Base-by-base conservation (phyloP, 1,140 invertebrate genomes). In the Pseudomyrmex dendroicus region DNA sequence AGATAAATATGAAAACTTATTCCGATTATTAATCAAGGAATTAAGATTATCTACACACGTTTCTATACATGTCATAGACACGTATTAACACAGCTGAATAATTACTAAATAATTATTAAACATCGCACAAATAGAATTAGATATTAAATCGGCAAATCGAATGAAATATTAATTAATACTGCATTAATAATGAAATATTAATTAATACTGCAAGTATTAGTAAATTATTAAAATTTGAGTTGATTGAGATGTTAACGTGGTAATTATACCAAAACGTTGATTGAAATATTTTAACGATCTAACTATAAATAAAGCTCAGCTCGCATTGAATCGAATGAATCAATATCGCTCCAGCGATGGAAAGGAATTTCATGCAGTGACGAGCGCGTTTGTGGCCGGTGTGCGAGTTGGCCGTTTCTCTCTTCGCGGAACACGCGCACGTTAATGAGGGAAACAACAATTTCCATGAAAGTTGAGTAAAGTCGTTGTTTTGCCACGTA, bases 391-490 rank as follows among this genome's bases (percentile, higher is more conserved):
- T 73, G 70, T 25, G 54, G 35, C 12, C 13, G 17, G n/a, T 56
- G 44, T 15, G 17, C 35, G 72, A 12, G 3, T 17, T 20, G 57
- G 35, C 63, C n/a, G n/a, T 61, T 76, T 56, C 50, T 66, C 46
- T 50, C 46, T 83, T 83, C 82, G 59, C 73, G 73, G 62, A 83
- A 67, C 44, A 17, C 17, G 50, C 59, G 48, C 50, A 15, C 50
- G 72, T 76, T 83, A 83, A 83, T 46, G 35, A 83, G 72, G 20
- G 48, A 83, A 76, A 64, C 72, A 74, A 64, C 52, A 25, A 84
- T 84, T 84, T 84, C 83, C 50, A 82, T 82, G 83, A 82, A 82
- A 84, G 20, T 57, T 78, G 82, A 67, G 82, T 62, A 61, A 78
- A 78, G 61, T 61, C n/a, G 56, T 83, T 83, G 64, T 77, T 83